Evolutionary conservation across 2,888 invertebrate genomes (phyloP), one percentile per base, ranked within the genome.

Genomic region (Amphimallon solstitiale): DNA sequence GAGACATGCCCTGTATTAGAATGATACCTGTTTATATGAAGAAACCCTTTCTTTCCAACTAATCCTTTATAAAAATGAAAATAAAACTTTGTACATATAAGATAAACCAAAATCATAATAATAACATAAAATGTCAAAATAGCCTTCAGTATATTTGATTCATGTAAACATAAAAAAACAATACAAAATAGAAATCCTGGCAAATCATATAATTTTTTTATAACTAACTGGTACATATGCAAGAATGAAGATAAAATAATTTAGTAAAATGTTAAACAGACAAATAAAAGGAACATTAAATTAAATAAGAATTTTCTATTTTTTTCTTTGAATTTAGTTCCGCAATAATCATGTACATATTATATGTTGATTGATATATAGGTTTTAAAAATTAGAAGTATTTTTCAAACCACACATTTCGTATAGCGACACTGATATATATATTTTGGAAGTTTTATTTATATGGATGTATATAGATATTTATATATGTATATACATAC

Each of bases 161-260:
- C 64, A 64, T 43, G 37, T 56, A 56, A 54, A 63, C 52, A 63
- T 46, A 45, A 63, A 63, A 61, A 63, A 48, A 56, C 54, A 64
- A 64, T 56, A 66, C 51, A 65, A 52, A 54, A 56, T 66, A 51
- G 52, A 52, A 66, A 61, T 61, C 51, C 49, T 61, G 60, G 45
- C 60, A 66, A 66, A 65, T 65, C 45, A 63, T 51, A 56, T 17
- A 60, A 60, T 54, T 46, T 29, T 40, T 56, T 34, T 46, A n/a
- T 62, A 52, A 46, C 52, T 54, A 64, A 64, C 46, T 43, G 48
- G 54, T 46, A 37, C 23, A 37, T 19, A 48, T 46, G 64, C 64
- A 56, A 62, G 48, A 40, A 62, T 62, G 38, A 52, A 63, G 62
- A 62, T 43, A 51, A 62, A 62, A 62, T 51, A 62, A 62, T 49